Evolutionary conservation across 1,140 invertebrate genomes (phyloP), one percentile per base, ranked within the genome.

Genomic region (Hyphantria cunea): DNA sequence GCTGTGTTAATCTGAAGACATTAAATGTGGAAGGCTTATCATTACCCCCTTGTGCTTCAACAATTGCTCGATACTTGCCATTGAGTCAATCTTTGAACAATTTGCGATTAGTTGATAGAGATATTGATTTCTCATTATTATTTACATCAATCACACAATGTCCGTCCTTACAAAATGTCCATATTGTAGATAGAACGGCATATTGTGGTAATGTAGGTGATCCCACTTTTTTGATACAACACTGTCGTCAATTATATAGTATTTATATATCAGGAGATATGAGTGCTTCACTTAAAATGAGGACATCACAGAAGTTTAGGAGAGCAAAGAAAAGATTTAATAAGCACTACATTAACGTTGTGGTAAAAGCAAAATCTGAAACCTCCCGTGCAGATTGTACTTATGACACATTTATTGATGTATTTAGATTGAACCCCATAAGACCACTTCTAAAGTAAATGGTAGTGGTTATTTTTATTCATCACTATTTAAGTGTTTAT

Each of bases 151-250:
- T 84, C 33, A 76, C 70, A 58, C 53, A 74, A 60, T 84, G 85
- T 70, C 66, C 33, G 47, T 68, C 61, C 49, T 66, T 88, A 67
- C 78, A 84, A 72, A 88, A 85, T 79, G 70, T 88, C 58, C 63
- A 74, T 58, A 56, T 87, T 50, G 14, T 66, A 10, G 79, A 68
- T 53, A 12, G 82, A 61, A 65, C 11, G 3, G 50, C 14, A 51
- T 25, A 7, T 58, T 63, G 75, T 10, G 55, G 33, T 14, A n/a
- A 48, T 31, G 31, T 86, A 48, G 64, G 80, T 55, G 51, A 60
- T 39, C 47, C 56, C 17, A 15, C 10, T 33, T 2, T 15, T 31
- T 42, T 60, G 33, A 12, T 60, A 33, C 5, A 78, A 56, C 72
- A 73, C 48, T 84, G 82, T 76, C 37, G 15, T 6, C 73, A 84